These are phyloP conservation scores for Tuta absoluta DNA, from an alignment of 2,888 invertebrate genomes.

Conservation along the genomic window DNA sequence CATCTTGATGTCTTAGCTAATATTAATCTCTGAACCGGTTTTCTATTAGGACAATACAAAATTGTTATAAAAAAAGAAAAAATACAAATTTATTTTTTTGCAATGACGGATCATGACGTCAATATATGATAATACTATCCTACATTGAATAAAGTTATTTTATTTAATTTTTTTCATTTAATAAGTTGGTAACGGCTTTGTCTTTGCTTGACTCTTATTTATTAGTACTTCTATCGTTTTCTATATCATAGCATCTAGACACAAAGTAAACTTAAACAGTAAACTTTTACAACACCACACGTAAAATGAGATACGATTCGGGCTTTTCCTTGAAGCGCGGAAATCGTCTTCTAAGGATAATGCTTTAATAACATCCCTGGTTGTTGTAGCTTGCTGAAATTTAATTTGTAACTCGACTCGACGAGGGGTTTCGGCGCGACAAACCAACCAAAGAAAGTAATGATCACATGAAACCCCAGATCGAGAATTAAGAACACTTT, in stretches of 20 bases:
- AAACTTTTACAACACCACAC: slow-evolving; percentile 51
- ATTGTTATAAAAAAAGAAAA: too few species aligned
- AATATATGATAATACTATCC: too few species aligned
- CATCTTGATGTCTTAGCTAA: neutral
- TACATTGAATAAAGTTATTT: neutral
- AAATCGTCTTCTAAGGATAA: slow-evolving; percentile 54
- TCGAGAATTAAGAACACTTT: slow-evolving; percentile 73
- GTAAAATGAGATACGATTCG: slow-evolving; percentile 52
- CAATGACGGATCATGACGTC: too few species aligned
- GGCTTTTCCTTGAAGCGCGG: slow-evolving; percentile 49
- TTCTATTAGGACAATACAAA: too few species aligned
- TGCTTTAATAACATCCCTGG: slow-evolving; percentile 52
- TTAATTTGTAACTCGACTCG: slow-evolving; percentile 42
- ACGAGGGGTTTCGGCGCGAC: slow-evolving; percentile 37
- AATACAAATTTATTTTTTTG: too few species aligned
- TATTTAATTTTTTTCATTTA: slow-evolving; percentile 8
- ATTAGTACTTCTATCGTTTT: too few species aligned
- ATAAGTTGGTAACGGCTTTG: too few species aligned
- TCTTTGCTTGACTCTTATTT: too few species aligned
- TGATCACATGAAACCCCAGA: slow-evolving; percentile 72
- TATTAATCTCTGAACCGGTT: neutral
- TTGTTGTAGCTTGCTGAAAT: slow-evolving; percentile 61
- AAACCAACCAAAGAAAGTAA: slow-evolving; percentile 67
- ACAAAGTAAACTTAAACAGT: slow-evolving; percentile 36
- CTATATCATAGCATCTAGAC: too few species aligned